Conservation (phyloP, 2,888 invertebrate genomes). For the Torymus auratus region DNA sequence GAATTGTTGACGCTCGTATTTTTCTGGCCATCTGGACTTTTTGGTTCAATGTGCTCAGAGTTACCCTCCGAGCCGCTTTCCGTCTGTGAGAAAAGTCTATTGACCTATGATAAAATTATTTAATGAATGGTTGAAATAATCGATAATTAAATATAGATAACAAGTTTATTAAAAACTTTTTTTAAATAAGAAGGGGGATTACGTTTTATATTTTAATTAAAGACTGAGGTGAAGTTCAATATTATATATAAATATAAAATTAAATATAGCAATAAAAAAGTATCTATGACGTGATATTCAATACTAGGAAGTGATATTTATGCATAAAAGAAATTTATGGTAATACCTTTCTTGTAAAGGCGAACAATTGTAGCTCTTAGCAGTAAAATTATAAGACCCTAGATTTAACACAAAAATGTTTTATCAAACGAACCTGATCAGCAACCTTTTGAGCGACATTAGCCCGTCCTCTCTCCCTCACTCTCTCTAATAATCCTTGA, state of each 20-base stretch:
- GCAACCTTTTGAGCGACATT: constrained; percentile 85
- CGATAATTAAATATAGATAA: too few species aligned
- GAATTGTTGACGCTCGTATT: constrained; percentile 45
- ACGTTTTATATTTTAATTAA: too few species aligned
- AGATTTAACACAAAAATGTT: not conserved
- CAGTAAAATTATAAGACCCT: too few species aligned
- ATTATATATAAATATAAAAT: too few species aligned
- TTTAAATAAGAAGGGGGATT: too few species aligned
- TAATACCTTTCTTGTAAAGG: too few species aligned
- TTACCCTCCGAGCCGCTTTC: constrained; percentile 65
- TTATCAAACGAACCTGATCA: constrained; percentile 80
- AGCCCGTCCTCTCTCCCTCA: constrained; percentile 85
- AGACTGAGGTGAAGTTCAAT: too few species aligned
- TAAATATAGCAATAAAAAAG: too few species aligned
- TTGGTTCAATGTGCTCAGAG: constrained; percentile 62
- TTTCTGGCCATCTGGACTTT: constrained; percentile 50
- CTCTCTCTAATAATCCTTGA: constrained; percentile 85
- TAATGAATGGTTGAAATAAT: constrained; percentile 40
- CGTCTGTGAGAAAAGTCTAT: constrained; percentile 72
- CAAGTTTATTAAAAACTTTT: too few species aligned
- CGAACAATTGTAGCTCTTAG: too few species aligned
- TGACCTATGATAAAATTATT: constrained; percentile 56
- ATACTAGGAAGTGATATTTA: not conserved
- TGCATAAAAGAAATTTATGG: too few species aligned
- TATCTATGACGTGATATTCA: too few species aligned